These are phyloP conservation scores for Drosophila bifasciata DNA, from an alignment of 1,140 invertebrate species.

Conservation along the genomic window DNA sequence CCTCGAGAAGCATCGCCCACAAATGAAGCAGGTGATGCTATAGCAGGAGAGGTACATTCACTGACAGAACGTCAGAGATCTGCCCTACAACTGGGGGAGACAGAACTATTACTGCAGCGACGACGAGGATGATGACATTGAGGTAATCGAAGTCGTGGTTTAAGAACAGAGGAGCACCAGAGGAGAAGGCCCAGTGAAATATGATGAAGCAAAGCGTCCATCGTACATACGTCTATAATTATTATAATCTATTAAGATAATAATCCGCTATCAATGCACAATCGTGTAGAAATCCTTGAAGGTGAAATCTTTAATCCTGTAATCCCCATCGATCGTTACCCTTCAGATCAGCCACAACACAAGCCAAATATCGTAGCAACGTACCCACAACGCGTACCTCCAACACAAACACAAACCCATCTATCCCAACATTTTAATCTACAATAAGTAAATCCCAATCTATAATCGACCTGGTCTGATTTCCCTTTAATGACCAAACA, in stretches of 20 bases:
- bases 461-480: neutral
- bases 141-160: slow-evolving; percentile 57
- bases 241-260: slow-evolving; percentile 3
- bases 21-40: slow-evolving; percentile 63
- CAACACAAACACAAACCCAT: slow-evolving; percentile 14
- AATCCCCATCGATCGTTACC: slow-evolving; percentile 9
- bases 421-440: slow-evolving; percentile 27
- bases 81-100: slow-evolving; percentile 42
- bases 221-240: slow-evolving; percentile 19
- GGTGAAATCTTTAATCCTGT: slow-evolving; percentile 57
- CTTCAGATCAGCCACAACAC: slow-evolving; percentile 7
- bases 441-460: slow-evolving; percentile 12
- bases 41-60: slow-evolving; percentile 76
- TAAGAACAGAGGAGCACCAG: slow-evolving; percentile 1
- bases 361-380: slow-evolving; percentile 57
- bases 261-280: slow-evolving; percentile 14
- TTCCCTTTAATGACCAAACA: too few relatives aligned
- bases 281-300: slow-evolving; percentile 33
- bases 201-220: slow-evolving; percentile 40
- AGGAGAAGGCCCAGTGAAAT: slow-evolving; percentile 21
- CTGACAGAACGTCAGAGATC: slow-evolving; percentile 52
- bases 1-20: slow-evolving; percentile 37
- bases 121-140: slow-evolving; percentile 36
- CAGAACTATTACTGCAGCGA: slow-evolving; percentile 36
- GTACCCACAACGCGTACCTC: slow-evolving; percentile 48